These are phyloP conservation scores for Maylandia zebra DNA, from an alignment of 2,113 vertebrate genomes.

Conservation along the genomic window DNA sequence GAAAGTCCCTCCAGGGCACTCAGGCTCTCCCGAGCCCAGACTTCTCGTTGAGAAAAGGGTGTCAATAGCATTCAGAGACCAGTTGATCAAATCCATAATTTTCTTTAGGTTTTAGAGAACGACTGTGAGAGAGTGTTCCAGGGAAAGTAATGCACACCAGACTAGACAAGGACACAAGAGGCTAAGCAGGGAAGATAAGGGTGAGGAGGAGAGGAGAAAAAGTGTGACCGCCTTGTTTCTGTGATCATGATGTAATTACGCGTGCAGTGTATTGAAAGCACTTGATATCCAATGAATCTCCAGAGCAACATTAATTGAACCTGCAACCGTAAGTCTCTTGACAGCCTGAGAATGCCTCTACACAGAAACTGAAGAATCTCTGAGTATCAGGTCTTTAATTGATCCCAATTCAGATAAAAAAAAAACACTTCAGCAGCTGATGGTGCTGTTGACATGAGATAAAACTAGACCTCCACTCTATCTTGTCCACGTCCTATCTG, in stretches of 20 bases:
- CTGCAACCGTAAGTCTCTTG: not conserved
- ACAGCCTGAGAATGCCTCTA: not conserved
- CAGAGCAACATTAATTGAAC: not conserved
- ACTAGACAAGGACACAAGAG: fast-evolving
- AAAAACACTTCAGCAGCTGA: not conserved
- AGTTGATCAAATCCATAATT: too few relatives aligned
- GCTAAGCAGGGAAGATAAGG: too few relatives aligned
- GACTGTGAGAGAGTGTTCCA: fast-evolving
- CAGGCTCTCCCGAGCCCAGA: too few relatives aligned
- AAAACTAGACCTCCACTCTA: not conserved
- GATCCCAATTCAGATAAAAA: not conserved
- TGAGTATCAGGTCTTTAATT: not conserved
- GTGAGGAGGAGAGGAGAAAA: too few relatives aligned
- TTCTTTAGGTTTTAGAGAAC: too few relatives aligned
- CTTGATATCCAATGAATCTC: not conserved
- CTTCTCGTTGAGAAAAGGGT: too few relatives aligned
- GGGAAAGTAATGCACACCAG: too few relatives aligned
- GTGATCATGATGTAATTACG: not conserved
- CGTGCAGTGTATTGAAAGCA: not conserved
- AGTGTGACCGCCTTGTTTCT: too few relatives aligned
- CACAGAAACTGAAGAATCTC: not conserved
- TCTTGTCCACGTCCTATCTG: not conserved
- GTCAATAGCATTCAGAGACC: too few relatives aligned
- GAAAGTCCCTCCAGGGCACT: too few relatives aligned
- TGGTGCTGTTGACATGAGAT: not conserved